phyloP scores from a whole-genome alignment of 2,113 vertebrate genomes.

The Campylomormyrus tamandua region DNA sequence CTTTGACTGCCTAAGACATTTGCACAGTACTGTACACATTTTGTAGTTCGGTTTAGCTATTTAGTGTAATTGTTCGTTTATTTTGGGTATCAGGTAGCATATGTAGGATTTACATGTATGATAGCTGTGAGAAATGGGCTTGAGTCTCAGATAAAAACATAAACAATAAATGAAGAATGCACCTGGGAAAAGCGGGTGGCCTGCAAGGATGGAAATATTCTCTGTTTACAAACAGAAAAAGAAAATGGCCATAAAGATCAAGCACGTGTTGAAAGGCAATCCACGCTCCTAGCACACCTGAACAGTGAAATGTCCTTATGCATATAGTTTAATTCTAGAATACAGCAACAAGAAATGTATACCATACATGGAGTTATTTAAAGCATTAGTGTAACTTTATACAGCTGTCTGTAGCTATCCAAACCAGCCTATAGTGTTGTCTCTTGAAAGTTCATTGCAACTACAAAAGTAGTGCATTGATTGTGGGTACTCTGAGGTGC shows the following conservation, averaged over 20 bases:
- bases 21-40: neutral
- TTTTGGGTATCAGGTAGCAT: neutral
- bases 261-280: neutral
- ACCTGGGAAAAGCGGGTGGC: slow-evolving; percentile 64
- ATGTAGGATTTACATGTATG: neutral
- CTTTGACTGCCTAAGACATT: neutral
- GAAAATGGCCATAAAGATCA: slow-evolving; percentile 2
- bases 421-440: neutral
- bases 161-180: slow-evolving; percentile 54
- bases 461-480: neutral
- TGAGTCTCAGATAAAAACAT: neutral
- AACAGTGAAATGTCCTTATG: neutral
- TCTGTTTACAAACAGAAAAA: slow-evolving; percentile 60
- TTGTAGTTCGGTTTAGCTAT: neutral
- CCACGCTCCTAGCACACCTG: neutral
- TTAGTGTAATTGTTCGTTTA: neutral
- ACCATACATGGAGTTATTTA: neutral
- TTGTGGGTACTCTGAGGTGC: neutral
- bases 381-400: neutral
- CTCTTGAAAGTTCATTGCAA: neutral
- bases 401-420: neutral
- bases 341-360: neutral
- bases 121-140: neutral
- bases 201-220: slow-evolving; percentile 60
- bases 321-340: neutral